Percentiles rank a stretch among this genome's conserved stretches.
Evolutionary conservation across 2,113 vertebrate species (phyloP).

Genomic region (Pangasianodon hypophthalmus): DNA sequence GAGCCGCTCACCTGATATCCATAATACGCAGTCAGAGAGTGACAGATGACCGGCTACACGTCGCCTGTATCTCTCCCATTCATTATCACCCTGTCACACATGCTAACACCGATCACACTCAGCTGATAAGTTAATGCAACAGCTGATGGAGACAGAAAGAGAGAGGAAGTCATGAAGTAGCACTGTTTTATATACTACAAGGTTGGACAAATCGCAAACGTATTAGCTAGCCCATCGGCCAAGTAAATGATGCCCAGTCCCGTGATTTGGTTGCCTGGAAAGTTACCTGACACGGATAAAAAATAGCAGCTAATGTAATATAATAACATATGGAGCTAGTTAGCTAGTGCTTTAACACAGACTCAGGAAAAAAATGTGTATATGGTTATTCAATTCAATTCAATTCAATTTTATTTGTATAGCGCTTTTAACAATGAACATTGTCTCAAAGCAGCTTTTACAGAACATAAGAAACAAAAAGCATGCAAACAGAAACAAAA

Average conservation of each 20-base stretch:
- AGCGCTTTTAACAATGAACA: too few relatives aligned
- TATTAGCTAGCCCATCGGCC: not conserved
- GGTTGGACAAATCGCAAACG: not conserved
- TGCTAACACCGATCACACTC: slow-evolving; percentile 50
- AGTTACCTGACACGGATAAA: not conserved
- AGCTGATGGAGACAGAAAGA: slow-evolving; percentile 26
- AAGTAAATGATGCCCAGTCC: too few relatives aligned
- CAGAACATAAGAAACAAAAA: too few relatives aligned
- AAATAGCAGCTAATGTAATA: not conserved
- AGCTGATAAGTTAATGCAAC: slow-evolving; percentile 44
- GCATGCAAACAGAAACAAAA: too few relatives aligned
- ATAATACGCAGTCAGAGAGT: slow-evolving; percentile 35
- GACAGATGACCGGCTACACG: slow-evolving; percentile 52
- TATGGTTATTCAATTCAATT: too few relatives aligned
- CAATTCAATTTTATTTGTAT: too few relatives aligned
- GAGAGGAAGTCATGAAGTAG: not conserved
- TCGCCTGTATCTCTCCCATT: slow-evolving; percentile 38
- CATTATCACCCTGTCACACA: slow-evolving; percentile 47
- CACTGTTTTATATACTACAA: slow-evolving; percentile 2
- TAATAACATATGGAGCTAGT: not conserved
- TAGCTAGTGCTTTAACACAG: not conserved
- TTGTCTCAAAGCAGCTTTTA: too few relatives aligned
- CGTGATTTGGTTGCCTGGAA: not conserved
- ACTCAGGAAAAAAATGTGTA: not conserved
- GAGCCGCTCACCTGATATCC: slow-evolving; percentile 46